These are phyloP conservation scores for Urocyon cinereoargenteus DNA, from an alignment of 2,797 vertebrate genomes.

Conservation along the genomic window DNA sequence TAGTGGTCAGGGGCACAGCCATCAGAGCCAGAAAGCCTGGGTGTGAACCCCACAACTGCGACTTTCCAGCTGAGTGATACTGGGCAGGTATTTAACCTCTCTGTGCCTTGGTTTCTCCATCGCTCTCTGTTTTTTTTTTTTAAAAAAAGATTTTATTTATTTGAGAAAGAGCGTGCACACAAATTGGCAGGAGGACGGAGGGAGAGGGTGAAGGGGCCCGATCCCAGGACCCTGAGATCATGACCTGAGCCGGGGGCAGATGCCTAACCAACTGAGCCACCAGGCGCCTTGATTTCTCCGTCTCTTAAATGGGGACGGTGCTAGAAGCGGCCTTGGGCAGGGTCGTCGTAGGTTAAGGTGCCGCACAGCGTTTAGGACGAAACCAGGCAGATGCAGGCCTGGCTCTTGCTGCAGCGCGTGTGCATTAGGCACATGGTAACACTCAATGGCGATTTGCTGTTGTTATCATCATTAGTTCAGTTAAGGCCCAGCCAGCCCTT, in stretches of 20 bases:
- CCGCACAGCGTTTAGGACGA: not conserved
- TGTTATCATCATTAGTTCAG: constrained; percentile 57
- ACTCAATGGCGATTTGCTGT: not conserved
- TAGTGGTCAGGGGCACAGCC: not conserved
- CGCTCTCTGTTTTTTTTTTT: not conserved
- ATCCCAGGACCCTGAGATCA: not conserved
- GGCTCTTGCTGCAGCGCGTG: not conserved
- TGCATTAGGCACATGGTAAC: not conserved
- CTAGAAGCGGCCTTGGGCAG: not conserved
- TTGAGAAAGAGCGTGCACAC: not conserved
- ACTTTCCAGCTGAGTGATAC: not conserved
- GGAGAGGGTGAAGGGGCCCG: too few relatives aligned
- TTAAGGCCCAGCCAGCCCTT: constrained; percentile 53
- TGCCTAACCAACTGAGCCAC: not conserved
- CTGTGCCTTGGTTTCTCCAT: not conserved
- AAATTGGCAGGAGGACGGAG: too few relatives aligned
- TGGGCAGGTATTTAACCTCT: not conserved
- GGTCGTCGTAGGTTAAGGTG: not conserved
- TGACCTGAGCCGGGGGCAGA: not conserved
- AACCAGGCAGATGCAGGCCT: not conserved
- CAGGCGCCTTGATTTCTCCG: not conserved
- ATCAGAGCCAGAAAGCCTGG: not conserved
- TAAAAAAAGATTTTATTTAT: not conserved
- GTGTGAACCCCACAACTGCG: not conserved
- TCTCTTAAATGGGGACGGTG: not conserved